Base-by-base conservation (phyloP, 1,140 invertebrate genomes). In the Hyphantria cunea region DNA sequence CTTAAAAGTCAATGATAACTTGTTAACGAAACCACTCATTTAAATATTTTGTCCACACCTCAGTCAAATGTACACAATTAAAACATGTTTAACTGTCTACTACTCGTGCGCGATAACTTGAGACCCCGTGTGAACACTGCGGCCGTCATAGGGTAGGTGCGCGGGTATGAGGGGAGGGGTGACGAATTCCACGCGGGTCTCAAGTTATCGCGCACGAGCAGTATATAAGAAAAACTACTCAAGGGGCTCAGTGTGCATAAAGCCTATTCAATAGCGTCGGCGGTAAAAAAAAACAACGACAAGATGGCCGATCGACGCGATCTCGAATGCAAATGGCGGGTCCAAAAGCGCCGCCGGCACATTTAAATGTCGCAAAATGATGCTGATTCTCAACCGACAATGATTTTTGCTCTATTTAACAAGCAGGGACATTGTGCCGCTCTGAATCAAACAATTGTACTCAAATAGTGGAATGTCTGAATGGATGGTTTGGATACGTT, bases 311-410 rank as follows among this genome's bases (percentile, higher is more conserved):
- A 80, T 81, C 84, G 75, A 81, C 84, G 82, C 82, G 84, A 84
- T 84, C 77, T 78, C 70, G 70, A 66, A 87, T 86, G 84, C 81
- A 84, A 84, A 86, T 84, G 83, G 77, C 75, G 69, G 72, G 65
- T 59, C 71, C 76, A 80, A 86, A 84, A 82, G 84, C 66, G 73
- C 80, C 84, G 84, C 78, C 84, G 74, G 69, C 79, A 74, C 80
- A 86, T 86, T 86, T 86, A 83, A 84, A 84, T 83, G 84, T 86
- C 83, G 72, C 73, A 53, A 68, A 70, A 66, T 83, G 82, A 83
- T 76, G 74, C 67, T 72, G 71, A 76, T 78, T 70, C 76, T 67
- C 70, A 66, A 69, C 70, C 74, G 71, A 59, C 54, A 70, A 73
- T 76, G 70, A 85, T 76, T 85, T 83, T 83, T 83, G 80, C 74